Conservation (phyloP, 2,113 vertebrate genomes). For the Vidua chalybeata region DNA sequence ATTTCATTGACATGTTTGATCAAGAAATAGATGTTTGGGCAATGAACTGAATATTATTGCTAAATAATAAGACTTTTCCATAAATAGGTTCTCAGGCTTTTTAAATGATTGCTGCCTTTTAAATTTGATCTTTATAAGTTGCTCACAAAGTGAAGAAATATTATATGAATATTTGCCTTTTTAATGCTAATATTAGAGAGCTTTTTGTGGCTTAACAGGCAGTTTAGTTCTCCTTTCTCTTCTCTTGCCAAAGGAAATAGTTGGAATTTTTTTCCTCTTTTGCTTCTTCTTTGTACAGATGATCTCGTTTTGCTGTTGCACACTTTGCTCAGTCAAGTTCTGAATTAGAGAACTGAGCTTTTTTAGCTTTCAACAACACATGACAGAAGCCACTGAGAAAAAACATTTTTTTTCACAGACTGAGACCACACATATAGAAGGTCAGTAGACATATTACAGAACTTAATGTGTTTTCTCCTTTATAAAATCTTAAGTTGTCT, state of each 20-base stretch:
- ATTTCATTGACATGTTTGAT: not conserved
- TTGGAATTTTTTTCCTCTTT: not conserved
- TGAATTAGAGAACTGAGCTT: not conserved
- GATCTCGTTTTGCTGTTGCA: not conserved
- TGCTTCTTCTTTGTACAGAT: not conserved
- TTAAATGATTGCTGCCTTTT: not conserved
- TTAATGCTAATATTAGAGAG: not conserved
- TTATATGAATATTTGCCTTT: not conserved
- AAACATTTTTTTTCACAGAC: rapidly evolving
- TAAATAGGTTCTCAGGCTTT: not conserved
- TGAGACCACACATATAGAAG: not conserved
- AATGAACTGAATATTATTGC: not conserved
- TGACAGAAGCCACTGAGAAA: not conserved
- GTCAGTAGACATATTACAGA: not conserved
- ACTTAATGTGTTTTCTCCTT: not conserved
- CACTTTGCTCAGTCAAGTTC: not conserved
- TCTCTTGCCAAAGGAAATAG: conserved; percentile 10
- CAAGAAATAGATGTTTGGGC: not conserved
- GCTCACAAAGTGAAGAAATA: not conserved
- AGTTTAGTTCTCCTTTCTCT: not conserved
- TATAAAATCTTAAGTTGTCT: not conserved
- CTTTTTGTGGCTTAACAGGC: not conserved
- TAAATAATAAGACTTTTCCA: not conserved
- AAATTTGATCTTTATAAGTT: not conserved
- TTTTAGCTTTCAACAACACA: not conserved